A percentile compares a stretch with the other conserved stretches of the same genome.
Conservation (phyloP, 2,888 invertebrate species). For the Capitulum mitella region DNA sequence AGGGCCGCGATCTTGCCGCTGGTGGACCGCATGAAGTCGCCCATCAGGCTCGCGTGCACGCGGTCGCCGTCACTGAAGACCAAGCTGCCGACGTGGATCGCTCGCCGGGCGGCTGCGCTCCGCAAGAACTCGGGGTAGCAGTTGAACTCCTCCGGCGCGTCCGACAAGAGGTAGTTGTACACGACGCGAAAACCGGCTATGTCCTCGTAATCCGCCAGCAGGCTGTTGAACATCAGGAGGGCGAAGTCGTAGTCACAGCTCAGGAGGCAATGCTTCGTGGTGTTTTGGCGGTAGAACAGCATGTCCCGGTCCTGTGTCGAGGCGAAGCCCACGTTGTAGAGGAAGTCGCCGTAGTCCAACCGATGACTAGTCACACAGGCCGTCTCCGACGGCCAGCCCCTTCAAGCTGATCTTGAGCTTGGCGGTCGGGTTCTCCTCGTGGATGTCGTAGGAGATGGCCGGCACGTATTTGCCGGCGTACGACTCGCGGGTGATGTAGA, state of each 20-base stretch:
- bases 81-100: constrained; percentile 76
- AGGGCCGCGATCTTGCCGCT: constrained; percentile 47
- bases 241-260: neutral
- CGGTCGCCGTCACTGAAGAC: constrained; percentile 54
- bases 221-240: neutral
- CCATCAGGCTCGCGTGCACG: constrained; percentile 63
- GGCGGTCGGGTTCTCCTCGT: constrained; percentile 55
- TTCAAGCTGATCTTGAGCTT: constrained; percentile 58
- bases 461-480: constrained; percentile 54
- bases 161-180: constrained; percentile 62
- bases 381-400: constrained; percentile 42
- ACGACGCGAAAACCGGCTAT: constrained; percentile 67
- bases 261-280: constrained; percentile 29
- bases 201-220: neutral
- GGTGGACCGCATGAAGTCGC: constrained; percentile 74
- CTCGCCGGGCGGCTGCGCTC: constrained; percentile 54
- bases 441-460: constrained; percentile 63
- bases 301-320: constrained; percentile 37
- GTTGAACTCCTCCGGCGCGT: constrained; percentile 44
- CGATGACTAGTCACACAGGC: constrained; percentile 39
- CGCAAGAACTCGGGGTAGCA: constrained; percentile 52
- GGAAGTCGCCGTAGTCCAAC: constrained; percentile 44
- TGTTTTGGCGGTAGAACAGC: constrained; percentile 36
- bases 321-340: constrained; percentile 42
- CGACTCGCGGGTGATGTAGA: constrained; percentile 43